A percentile compares a stretch with the other conserved stretches of the same genome.
Evolutionary conservation across 2,888 invertebrate species (phyloP).

Genomic region (Allolobophora icterica): DNA sequence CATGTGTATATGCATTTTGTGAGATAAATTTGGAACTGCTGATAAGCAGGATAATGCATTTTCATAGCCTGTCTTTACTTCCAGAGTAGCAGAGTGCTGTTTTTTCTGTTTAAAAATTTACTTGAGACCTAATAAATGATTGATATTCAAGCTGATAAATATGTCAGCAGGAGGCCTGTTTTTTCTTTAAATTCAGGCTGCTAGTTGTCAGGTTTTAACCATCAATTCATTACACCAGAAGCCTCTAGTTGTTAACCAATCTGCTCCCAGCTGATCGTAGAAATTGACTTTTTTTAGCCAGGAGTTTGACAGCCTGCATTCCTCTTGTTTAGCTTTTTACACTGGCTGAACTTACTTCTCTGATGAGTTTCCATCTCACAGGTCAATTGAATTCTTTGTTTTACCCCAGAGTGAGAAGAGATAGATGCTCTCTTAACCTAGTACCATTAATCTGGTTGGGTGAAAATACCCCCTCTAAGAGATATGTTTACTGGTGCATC

Average conservation of each 20-base stretch:
- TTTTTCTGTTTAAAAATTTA: neutral
- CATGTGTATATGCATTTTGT: too few species aligned
- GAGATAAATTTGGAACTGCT: neutral
- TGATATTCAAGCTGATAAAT: neutral
- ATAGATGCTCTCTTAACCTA: neutral
- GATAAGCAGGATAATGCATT: conserved; percentile 10
- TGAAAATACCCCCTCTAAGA: neutral
- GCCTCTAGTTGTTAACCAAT: neutral
- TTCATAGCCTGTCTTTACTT: neutral
- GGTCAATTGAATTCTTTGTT: neutral
- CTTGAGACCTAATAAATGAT: neutral
- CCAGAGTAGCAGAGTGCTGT: neutral
- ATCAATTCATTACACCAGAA: neutral
- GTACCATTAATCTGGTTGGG: neutral
- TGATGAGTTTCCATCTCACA: neutral
- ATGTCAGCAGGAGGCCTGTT: neutral
- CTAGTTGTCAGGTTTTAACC: neutral
- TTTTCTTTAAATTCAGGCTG: neutral
- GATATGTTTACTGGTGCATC: neutral
- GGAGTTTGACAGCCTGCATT: neutral
- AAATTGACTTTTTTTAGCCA: neutral
- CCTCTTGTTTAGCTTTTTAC: neutral
- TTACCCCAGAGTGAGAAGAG: neutral
- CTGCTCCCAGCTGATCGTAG: neutral
- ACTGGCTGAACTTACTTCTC: neutral